Base-by-base conservation (phyloP, 1,140 invertebrate species). In the Hormaphis cornu region DNA sequence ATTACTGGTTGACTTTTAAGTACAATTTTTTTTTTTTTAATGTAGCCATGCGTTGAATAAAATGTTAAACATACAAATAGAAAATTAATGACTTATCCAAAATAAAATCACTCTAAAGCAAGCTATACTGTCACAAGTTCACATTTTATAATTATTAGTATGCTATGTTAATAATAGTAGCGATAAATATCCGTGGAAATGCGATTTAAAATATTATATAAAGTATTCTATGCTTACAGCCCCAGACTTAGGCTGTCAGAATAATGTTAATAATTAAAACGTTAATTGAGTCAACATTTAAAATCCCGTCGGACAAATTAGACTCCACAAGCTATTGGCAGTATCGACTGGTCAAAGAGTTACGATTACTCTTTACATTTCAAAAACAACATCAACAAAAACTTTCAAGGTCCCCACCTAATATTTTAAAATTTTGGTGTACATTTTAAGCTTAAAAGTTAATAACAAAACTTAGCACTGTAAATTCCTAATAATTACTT, bases 341-440 rank as follows among this genome's bases (percentile, higher is more conserved):
- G 61, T 66, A 66, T 66, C 61, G 35, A 66, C 61, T 66, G 61
- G 61, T 66, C 50, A 66, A 66, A 66, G 61, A 66, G 61, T 66
- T 66, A 16, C 24, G 16, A 50, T 48, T 24, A 66, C 61, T 22
- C 61, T 66, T 66, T 66, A 66, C 61, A 35, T 26, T 30, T 66
- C 61, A 66, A 66, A 61, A 66, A 66, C 59, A 46, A 46, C 61
- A 50, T 48, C 61, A 63, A 46, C 42, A 63, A 44, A 63, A 66
- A 66, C 61, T 48, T 66, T 66, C 61, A 50, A 66, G 61, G 61
- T 35, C 61, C 61, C 24, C 61, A 33, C 61, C 44, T 66, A 50
- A 24, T 44, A 24, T 50, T 63, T 44, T 66, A 50, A 46, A 63
- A 20, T 66, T 35, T 50, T 3, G 40, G 40, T 20, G 26, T 50